Base-by-base conservation (phyloP, 2,888 invertebrate species). In the Pseudoips prasinana region DNA sequence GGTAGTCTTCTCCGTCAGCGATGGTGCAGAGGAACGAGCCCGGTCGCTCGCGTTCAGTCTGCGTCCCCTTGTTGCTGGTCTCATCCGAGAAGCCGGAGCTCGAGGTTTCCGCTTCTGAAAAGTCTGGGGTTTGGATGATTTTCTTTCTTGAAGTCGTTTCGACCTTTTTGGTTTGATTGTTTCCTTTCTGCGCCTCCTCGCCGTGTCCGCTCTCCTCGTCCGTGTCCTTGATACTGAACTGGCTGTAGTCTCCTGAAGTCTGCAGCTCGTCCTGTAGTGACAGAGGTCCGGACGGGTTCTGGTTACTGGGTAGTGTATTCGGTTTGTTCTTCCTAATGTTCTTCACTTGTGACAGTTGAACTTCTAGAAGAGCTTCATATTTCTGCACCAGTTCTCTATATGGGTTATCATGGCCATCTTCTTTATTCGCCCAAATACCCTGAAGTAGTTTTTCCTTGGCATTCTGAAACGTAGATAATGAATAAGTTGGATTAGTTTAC, bases 21-120 rank as follows among this genome's bases (percentile, higher is more conserved):
- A 96, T 95, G 1, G 95, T 94, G 80, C 95, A 95, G 29, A 96
- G 84, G 75, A 95, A 94, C 8, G 94, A 94, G n/a, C 95, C 95
- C 0, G 94, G 92, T 7, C 94, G 89, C 42, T 91, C 91, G 20
- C 91, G 91, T 44, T 95, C 95, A 0, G 96, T 96, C 68, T 96
- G 96, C 2, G 96, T 96, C 1, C 90, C 90, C 67, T 95, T 95
- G 73, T 94, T 95, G 73, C 94, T 93, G 1, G 94, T 95, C 73
- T 96, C 96, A 64, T 96, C 96, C 0, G 94, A 92, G 70, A 94
- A 96, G 6, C 94, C 95, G 0, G 95, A 95, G 8, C 95, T 95
- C 10, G 94, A 94, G 0, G 96, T 95, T 73, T 95, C 96, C 1
- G 95, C 94, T 73, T 95, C 95, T 0, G 95, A 95, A 64, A 95